phyloP scores from a whole-genome alignment of 2,113 vertebrate genomes.

The Chrysemys picta region DNA sequence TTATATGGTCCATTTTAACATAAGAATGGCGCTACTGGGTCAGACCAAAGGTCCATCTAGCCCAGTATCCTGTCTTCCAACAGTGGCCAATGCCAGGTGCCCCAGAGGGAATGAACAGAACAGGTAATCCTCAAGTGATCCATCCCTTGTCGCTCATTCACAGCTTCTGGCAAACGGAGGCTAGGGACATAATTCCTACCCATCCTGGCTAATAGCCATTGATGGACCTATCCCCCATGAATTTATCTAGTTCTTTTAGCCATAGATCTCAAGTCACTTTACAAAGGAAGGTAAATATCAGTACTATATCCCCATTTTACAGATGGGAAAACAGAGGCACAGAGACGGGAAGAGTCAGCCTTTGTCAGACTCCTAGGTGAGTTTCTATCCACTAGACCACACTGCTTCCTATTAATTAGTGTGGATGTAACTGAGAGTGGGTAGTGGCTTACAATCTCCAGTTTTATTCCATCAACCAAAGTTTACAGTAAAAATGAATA shows the following conservation, averaged over 20 bases:
- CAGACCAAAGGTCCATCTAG: too few species aligned
- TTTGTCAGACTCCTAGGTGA: background rate
- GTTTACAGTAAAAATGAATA: background rate
- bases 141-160: too few species aligned
- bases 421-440: background rate
- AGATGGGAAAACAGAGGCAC: background rate
- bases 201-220: too few species aligned
- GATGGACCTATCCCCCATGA: too few species aligned
- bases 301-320: background rate
- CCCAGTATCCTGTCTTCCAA: too few species aligned
- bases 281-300: background rate
- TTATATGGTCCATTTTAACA: background rate
- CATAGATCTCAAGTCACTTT: background rate
- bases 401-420: background rate
- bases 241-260: background rate
- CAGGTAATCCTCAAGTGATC: too few species aligned
- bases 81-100: too few species aligned
- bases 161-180: too few species aligned
- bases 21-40: too few species aligned
- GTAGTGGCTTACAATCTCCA: background rate
- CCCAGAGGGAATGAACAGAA: too few species aligned
- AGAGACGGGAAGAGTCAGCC: background rate
- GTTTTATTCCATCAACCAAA: background rate
- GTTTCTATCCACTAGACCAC: background rate
- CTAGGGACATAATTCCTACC: too few species aligned